phyloP scores from a whole-genome alignment of 2,113 vertebrate species.

The Mohoua ochrocephala region DNA sequence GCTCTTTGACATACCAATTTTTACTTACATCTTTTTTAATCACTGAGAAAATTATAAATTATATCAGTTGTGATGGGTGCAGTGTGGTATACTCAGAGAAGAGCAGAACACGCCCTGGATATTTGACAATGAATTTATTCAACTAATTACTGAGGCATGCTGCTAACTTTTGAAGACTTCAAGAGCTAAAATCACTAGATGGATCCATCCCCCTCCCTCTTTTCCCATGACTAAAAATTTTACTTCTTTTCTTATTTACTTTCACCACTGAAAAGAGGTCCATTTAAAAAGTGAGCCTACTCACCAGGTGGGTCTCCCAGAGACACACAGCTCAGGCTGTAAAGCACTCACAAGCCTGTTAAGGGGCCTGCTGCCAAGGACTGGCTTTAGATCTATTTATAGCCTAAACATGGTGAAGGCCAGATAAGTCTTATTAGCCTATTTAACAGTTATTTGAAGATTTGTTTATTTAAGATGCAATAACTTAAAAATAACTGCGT shows the following conservation, averaged over 20 bases:
- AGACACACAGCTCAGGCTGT: background rate
- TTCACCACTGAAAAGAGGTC: background rate
- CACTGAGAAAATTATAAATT: background rate
- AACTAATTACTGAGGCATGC: background rate
- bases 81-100: background rate
- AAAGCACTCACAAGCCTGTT: constrained; percentile 45
- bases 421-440: constrained; percentile 54
- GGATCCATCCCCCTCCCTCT: background rate
- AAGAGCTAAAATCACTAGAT: background rate
- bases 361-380: constrained; percentile 16
- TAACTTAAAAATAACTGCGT: constrained; percentile 17
- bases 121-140: background rate
- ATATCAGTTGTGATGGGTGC: background rate
- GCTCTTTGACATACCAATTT: background rate
- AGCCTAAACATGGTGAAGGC: constrained; percentile 15
- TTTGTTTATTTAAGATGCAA: constrained; percentile 43
- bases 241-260: background rate
- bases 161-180: background rate
- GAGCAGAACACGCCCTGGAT: background rate
- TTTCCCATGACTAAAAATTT: background rate
- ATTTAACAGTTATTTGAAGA: constrained; percentile 38
- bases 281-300: background rate
- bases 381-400: constrained; percentile 62
- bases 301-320: constrained; percentile 13
- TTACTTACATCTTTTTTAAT: background rate